Evolutionary conservation across 30 jellyfish, hydroid and myxozoan genomes (phyloP).

Genomic region (Hydra vulgaris): DNA sequence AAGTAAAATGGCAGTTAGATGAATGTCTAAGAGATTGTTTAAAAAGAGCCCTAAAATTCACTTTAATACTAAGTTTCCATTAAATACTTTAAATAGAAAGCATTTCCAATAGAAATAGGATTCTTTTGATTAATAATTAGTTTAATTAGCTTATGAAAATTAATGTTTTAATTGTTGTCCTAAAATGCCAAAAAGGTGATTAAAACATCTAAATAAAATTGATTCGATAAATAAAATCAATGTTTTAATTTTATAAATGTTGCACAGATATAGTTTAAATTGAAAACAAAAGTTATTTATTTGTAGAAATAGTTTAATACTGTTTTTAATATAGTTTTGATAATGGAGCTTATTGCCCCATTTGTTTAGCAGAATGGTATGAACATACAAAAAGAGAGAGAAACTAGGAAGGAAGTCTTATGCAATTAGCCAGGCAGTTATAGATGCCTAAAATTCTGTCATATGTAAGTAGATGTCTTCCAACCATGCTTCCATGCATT

Average conservation of each 20-base stretch:
- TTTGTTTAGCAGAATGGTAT: neutral
- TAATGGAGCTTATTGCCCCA: neutral
- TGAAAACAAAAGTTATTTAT: neutral
- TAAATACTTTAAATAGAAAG: neutral
- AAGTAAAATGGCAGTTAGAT: neutral
- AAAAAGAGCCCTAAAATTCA: neutral
- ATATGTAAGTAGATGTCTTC: neutral
- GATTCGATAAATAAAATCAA: neutral
- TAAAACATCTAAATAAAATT: neutral
- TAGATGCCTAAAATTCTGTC: neutral
- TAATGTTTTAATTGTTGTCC: neutral
- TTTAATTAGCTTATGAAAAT: neutral
- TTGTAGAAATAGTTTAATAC: neutral
- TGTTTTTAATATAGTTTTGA: neutral
- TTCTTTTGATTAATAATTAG: neutral
- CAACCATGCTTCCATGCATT: neutral
- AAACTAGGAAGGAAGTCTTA: neutral
- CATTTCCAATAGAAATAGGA: neutral
- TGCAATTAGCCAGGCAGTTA: neutral
- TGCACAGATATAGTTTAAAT: neutral
- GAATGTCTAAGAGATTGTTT: neutral
- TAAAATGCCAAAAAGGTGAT: neutral
- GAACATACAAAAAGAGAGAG: neutral
- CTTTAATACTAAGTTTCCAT: neutral
- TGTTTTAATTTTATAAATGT: neutral